Evolutionary conservation across 2,888 invertebrate genomes (phyloP).

Genomic region (Chrysodeixis includens): DNA sequence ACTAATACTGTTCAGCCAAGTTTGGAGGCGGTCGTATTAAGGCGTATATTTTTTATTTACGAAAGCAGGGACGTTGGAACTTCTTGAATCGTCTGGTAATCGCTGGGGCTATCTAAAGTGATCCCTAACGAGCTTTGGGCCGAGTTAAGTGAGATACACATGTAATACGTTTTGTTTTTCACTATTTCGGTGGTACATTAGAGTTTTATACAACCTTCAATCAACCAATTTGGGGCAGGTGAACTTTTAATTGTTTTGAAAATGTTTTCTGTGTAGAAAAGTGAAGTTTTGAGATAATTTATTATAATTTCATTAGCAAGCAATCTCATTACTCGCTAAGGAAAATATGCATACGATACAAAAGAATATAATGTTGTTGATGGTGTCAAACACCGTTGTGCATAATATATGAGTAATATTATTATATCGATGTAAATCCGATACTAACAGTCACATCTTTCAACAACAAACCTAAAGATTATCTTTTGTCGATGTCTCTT

Average conservation of each 20-base stretch:
- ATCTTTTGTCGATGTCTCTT: too few relatives aligned
- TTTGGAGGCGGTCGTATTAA: conserved; percentile 52
- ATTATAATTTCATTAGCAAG: too few relatives aligned
- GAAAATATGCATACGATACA: too few relatives aligned
- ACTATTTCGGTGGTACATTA: conserved; percentile 2
- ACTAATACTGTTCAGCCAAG: conserved; percentile 47
- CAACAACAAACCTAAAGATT: too few relatives aligned
- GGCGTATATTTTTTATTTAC: conserved; percentile 58
- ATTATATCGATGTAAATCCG: too few relatives aligned
- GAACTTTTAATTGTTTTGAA: not conserved
- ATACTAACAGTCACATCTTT: too few relatives aligned
- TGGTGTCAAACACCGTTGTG: too few relatives aligned
- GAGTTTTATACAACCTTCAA: not conserved
- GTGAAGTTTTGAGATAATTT: too few relatives aligned
- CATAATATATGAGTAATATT: too few relatives aligned
- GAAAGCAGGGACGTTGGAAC: conserved; percentile 46
- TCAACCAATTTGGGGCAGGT: not conserved
- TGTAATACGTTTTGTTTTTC: conserved; percentile 29
- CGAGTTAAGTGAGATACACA: conserved; percentile 47
- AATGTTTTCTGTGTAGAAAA: too few relatives aligned
- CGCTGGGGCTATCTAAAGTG: conserved; percentile 60
- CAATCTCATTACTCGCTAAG: too few relatives aligned
- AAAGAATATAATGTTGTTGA: too few relatives aligned
- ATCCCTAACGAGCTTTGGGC: conserved; percentile 61
- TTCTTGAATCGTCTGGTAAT: conserved; percentile 60